Evolutionary conservation across 1,140 invertebrate species (phyloP), one percentile per base, ranked within the genome.

Genomic region (Panagrolaimus sp.): DNA sequence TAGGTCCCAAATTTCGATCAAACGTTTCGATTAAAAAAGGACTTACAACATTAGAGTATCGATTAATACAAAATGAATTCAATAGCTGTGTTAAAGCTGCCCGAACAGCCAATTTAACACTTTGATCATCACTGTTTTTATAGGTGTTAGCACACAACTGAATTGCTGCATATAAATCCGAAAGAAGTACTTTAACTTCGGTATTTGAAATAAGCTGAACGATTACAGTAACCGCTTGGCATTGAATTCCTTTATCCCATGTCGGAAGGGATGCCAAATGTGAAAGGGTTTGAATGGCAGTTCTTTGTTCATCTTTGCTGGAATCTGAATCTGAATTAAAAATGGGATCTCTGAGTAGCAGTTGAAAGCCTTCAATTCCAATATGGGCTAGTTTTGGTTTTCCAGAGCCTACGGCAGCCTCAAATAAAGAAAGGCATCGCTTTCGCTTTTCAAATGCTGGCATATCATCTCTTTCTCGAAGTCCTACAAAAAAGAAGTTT

Each of bases 281-380:
- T 27, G 51, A 20, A 57, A 57, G 20, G 1, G 51, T 57, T 13
- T 57, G 51, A 25, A 27, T 16, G 13, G 51, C 51, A 11, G 51
- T 57, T 57, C 51, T 57, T 16, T 57, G 51, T 25, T 57, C 51
- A 20, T 57, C 51, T 27, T 57, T 57, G 51, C 27, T 57, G 3
- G 51, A 20, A 57, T 57, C 27, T 1, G 51, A 20, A 23, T 57
- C 51, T 23, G 20, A 20, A 27, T 25, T 25, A 20, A 57, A 57
- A 5, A 16, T 16, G 9, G 8, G n/a, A 20, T 57, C 51, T 25
- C 51, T 14, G 3, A 57, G 51, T 11, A 57, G 20, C 20, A 25
- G n/a, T 57, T 57, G 20, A 13, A 57, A 25, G n/a, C 51, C 51
- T 27, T 57, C 27, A 57, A 20, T 25, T 20, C 51, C 51, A 16